Percentiles rank a stretch among this genome's conserved stretches.
phyloP scores from a whole-genome alignment of 2,797 vertebrate genomes.

The Sebastes alutus region DNA sequence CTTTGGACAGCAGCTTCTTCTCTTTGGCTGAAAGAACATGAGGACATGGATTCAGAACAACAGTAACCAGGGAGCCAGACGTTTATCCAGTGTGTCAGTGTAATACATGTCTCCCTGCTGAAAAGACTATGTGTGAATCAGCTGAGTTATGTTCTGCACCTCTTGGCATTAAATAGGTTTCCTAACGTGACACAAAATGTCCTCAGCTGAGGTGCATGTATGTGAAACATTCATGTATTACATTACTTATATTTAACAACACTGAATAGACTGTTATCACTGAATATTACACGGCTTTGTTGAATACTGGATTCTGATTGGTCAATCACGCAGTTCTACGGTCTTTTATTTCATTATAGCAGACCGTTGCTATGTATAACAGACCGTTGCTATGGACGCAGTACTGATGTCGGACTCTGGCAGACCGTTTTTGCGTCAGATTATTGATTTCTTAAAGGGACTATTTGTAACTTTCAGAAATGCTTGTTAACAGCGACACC shows the following conservation, averaged over 20 bases:
- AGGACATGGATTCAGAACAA: not conserved
- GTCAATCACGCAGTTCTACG: too few species aligned
- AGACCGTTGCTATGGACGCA: too few species aligned
- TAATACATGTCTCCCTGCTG: not conserved
- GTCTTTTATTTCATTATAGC: too few species aligned
- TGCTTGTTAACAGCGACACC: too few species aligned
- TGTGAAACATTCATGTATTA: not conserved
- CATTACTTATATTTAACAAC: not conserved
- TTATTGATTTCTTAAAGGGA: too few species aligned
- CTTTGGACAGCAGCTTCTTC: constrained; percentile 90
- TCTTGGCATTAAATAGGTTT: not conserved
- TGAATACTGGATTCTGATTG: too few species aligned
- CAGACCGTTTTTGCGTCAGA: too few species aligned
- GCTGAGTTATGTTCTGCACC: not conserved
- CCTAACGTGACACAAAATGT: not conserved
- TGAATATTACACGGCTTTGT: not conserved
- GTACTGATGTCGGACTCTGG: too few species aligned
- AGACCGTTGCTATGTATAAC: too few species aligned
- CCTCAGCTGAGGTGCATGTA: not conserved
- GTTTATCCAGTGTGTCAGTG: not conserved
- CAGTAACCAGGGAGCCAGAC: not conserved
- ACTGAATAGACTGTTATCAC: not conserved
- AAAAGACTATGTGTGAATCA: not conserved
- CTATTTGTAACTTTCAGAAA: too few species aligned
- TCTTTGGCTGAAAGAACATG: constrained; percentile 83